Base-by-base conservation (phyloP, 23 tunicate species). In the Ciona savignyi region DNA sequence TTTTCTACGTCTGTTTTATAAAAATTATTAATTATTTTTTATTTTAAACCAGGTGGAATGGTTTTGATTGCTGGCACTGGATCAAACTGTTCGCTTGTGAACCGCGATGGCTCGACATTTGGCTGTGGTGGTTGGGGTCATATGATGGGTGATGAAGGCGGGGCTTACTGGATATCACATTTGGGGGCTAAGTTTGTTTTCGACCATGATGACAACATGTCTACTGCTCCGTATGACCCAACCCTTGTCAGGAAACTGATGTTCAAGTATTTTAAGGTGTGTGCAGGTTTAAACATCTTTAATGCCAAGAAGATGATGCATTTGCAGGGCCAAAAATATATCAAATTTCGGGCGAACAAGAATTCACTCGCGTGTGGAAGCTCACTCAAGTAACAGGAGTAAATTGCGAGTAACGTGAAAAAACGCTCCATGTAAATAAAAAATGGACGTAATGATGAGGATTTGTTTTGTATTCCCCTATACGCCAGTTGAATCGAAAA, bases 91-190 rank as follows among this genome's bases (percentile, higher is more conserved):
- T 76, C 81, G 30, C 73, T 79, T 21, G 78, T 73, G 4, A 74
- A 74, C 65, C 29, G 34, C 0, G 98, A 93, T 86, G 93, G 83
- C 15, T 34, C 84, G 0, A 68, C 84, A 0, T 23, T 1, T 30
- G 2, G 98, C 32, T 93, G 98, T 60, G 98, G 98, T 4, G 98
- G 98, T 24, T 93, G 98, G 98, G 98, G 98, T 22, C 93, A 86
- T 25, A 74, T 93, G 77, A 66, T 93, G 61, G 98, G 98, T 0
- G 98, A 93, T 72, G 88, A 93, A 35, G 98, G 93, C 20, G 27
- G 73, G 27, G 98, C 98, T 4, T 93, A 70, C 51, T 81, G 88
- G 88, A 86, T 86, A 0, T 34, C 88, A 23, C 85, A 81, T 27
- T 77, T 85, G 1, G 98, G 88, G 20, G 67, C 81, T 1, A 86